phyloP scores from a whole-genome alignment of 2,797 vertebrate genomes.

The Eulemur coronatus region DNA sequence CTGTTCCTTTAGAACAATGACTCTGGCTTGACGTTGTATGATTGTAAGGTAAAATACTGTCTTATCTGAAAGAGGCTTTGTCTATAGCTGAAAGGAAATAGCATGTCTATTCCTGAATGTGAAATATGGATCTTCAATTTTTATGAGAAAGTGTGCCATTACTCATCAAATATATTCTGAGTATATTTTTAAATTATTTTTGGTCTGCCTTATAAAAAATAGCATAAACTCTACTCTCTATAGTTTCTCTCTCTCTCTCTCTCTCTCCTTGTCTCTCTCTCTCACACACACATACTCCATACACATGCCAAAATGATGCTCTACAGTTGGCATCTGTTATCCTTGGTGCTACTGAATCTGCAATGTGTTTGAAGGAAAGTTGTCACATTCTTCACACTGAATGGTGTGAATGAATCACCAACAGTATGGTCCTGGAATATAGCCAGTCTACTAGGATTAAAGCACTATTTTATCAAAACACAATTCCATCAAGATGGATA shows the following conservation, averaged over 20 bases:
- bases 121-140: slow-evolving; percentile 69
- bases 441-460: neutral
- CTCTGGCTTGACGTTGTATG: slow-evolving; percentile 56
- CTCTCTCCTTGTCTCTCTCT: neutral
- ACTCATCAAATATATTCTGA: slow-evolving; percentile 68
- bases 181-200: slow-evolving; percentile 46
- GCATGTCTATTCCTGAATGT: slow-evolving; percentile 67
- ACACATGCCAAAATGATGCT: neutral
- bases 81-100: slow-evolving; percentile 70
- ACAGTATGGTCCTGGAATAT: neutral
- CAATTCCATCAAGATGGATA: neutral
- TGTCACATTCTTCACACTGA: slow-evolving; percentile 35
- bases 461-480: slow-evolving; percentile 39
- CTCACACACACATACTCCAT: neutral
- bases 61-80: slow-evolving; percentile 71
- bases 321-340: neutral
- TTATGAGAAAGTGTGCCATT: slow-evolving; percentile 42
- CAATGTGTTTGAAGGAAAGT: slow-evolving; percentile 30
- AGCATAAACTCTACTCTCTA: neutral
- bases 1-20: slow-evolving; percentile 65
- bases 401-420: neutral
- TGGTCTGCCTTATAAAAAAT: slow-evolving; percentile 51
- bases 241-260: neutral
- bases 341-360: slow-evolving; percentile 19
- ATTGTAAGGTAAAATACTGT: slow-evolving; percentile 72